A percentile compares a stretch with the other conserved stretches of the same genome.
Conservation (phyloP, 2,888 invertebrate genomes). For the Cephalotes varians region DNA sequence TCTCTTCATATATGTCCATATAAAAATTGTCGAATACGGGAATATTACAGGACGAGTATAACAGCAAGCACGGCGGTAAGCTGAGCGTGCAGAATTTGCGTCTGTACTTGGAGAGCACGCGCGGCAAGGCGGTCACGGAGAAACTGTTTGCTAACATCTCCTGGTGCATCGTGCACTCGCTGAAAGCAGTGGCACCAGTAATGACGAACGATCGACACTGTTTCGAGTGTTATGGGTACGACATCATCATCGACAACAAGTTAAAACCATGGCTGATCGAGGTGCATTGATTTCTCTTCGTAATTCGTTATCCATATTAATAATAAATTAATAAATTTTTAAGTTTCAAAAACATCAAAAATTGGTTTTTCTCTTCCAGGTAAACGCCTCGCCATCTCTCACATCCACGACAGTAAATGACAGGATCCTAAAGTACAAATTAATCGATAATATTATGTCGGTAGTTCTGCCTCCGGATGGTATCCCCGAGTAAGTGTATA, state of each 20-base stretch:
- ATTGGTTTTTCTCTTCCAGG: slow-evolving; percentile 85
- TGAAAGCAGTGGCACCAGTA: slow-evolving; percentile 96
- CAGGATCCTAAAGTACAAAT: slow-evolving; percentile 96
- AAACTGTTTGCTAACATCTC: slow-evolving; percentile 95
- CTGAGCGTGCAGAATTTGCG: slow-evolving; percentile 96
- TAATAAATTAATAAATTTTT: too few species aligned
- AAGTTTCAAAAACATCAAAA: background rate
- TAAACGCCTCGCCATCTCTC: slow-evolving; percentile 98
- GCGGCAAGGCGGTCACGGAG: slow-evolving; percentile 95
- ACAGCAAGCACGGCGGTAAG: slow-evolving; percentile 97
- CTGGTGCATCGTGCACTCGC: slow-evolving; percentile 96
- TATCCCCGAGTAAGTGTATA: slow-evolving; percentile 91
- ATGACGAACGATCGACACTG: slow-evolving; percentile 97
- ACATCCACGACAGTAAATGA: slow-evolving; percentile 98
- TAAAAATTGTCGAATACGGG: slow-evolving; percentile 96
- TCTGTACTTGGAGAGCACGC: slow-evolving; percentile 95
- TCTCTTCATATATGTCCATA: too few species aligned
- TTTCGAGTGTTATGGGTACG: slow-evolving; percentile 98
- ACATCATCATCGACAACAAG: slow-evolving; percentile 97
- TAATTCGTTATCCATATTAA: background rate
- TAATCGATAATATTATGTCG: slow-evolving; percentile 96
- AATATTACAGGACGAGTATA: slow-evolving; percentile 94
- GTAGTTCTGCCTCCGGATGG: slow-evolving; percentile 96
- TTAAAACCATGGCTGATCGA: slow-evolving; percentile 92
- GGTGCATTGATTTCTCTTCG: slow-evolving; percentile 63